These are phyloP conservation scores for Siniperca scherzeri DNA, from an alignment of 2,797 vertebrate genomes.

Conservation along the genomic window DNA sequence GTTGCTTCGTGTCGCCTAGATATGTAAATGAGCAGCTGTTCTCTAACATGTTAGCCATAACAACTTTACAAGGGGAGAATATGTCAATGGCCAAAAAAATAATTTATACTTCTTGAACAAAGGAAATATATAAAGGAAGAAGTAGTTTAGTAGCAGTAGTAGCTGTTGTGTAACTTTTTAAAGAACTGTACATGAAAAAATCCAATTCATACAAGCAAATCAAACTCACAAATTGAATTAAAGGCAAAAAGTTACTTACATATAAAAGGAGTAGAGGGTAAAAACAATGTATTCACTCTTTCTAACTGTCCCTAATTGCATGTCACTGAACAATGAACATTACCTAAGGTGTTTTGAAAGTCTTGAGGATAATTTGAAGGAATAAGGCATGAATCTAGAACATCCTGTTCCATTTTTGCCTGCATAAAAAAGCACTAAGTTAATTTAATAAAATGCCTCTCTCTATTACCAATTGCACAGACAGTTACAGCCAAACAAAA, in stretches of 20 bases:
- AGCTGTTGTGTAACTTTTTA: not conserved
- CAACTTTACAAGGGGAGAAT: not conserved
- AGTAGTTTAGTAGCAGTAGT: not conserved
- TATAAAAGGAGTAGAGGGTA: not conserved
- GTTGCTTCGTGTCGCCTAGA: not conserved
- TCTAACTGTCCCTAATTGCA: constrained; percentile 4
- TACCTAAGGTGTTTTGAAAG: constrained; percentile 17
- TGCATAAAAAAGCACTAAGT: not conserved
- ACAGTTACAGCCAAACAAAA: constrained; percentile 32
- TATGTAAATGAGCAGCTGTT: not conserved
- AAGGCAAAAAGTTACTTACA: not conserved
- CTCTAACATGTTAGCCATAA: not conserved
- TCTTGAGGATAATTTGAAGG: constrained; percentile 22
- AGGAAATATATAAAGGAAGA: not conserved
- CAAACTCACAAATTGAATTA: not conserved
- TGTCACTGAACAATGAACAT: constrained; percentile 4
- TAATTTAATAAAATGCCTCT: constrained; percentile 19
- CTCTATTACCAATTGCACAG: constrained; percentile 30
- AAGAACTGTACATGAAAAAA: not conserved
- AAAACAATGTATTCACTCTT: not conserved
- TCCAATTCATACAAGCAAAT: not conserved
- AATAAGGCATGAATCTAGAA: constrained; percentile 33
- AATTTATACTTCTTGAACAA: not conserved
- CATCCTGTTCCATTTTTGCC: constrained; percentile 23
- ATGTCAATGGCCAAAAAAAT: not conserved